Conservation (phyloP, 1,140 invertebrate species). For the Galendromus occidentalis region DNA sequence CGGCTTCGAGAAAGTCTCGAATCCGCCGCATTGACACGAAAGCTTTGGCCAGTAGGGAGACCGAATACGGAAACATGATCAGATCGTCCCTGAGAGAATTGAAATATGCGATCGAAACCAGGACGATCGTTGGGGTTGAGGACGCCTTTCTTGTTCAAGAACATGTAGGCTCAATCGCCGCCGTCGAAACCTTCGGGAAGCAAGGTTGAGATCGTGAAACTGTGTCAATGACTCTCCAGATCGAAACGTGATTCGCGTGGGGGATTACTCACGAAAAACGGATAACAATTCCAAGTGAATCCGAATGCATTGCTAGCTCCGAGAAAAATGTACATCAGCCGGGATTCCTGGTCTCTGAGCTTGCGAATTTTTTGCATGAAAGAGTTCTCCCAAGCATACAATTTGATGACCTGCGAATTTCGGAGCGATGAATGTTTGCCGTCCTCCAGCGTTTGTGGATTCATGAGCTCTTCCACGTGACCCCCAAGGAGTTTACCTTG, state of each 20-base stretch:
- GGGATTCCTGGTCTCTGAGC: not conserved
- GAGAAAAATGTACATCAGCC: not conserved
- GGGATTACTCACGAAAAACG: not conserved
- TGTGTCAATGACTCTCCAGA: too few species aligned
- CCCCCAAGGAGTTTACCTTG: not conserved
- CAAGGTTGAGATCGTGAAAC: not conserved
- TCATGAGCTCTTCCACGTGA: not conserved
- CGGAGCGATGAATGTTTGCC: not conserved
- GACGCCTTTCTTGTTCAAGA: not conserved
- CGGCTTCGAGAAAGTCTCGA: not conserved
- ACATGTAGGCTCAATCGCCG: not conserved
- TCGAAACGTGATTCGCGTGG: not conserved
- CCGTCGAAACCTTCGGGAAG: not conserved
- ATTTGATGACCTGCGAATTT: slow-evolving; percentile 41
- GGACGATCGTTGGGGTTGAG: not conserved
- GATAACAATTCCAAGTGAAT: slow-evolving; percentile 1
- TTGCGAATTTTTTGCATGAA: slow-evolving; percentile 35
- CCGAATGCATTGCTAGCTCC: not conserved
- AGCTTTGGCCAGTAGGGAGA: not conserved
- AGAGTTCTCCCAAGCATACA: slow-evolving; percentile 69
- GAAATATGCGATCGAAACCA: not conserved
- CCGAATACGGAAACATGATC: not conserved
- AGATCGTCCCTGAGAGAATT: not conserved
- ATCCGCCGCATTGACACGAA: not conserved
- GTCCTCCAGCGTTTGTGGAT: not conserved